These are phyloP conservation scores for Escarpia spicata DNA, from an alignment of 2,888 invertebrate genomes.

Conservation along the genomic window DNA sequence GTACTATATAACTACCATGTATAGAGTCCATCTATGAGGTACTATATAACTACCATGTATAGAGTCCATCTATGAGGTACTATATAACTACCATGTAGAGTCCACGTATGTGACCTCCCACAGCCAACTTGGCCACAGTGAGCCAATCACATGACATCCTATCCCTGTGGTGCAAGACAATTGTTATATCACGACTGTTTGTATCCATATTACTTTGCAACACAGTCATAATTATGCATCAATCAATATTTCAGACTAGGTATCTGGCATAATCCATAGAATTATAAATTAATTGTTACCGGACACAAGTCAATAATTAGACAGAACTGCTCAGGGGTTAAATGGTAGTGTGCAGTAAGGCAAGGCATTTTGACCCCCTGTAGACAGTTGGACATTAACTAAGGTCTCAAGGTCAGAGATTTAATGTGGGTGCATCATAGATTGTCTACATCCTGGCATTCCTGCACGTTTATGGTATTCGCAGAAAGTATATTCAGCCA, in stretches of 20 bases:
- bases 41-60: no score
- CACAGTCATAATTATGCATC: neutral
- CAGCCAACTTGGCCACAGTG: neutral
- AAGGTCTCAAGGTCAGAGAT: neutral
- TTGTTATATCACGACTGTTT: neutral
- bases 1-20: no score
- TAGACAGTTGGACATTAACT: neutral
- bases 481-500: neutral
- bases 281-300: neutral
- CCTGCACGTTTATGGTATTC: neutral
- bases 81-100: no score
- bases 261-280: neutral
- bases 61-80: no score
- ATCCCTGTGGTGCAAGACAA: neutral
- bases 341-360: neutral
- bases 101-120: no score
- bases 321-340: neutral
- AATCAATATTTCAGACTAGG: neutral
- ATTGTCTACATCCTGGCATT: neutral
- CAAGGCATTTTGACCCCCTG: neutral
- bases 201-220: neutral
- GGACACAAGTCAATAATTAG: neutral
- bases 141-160: neutral
- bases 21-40: no score
- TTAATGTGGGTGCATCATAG: neutral